Evolutionary conservation across 1,140 invertebrate genomes (phyloP).

Genomic region (Campoletis sonorensis): DNA sequence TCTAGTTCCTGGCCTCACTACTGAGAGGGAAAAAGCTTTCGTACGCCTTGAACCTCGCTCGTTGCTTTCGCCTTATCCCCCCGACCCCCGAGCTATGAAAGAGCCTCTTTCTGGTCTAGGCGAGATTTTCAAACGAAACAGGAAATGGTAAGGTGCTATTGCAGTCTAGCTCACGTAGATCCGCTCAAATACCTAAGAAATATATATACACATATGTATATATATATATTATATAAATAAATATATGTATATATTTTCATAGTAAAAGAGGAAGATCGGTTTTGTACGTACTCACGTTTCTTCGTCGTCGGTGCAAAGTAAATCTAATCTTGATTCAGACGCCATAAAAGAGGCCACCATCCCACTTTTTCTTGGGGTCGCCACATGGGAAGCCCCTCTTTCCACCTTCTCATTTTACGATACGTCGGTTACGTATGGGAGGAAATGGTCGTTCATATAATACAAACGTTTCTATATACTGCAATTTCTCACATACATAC

Average conservation of each 20-base stretch:
- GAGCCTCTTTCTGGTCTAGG: background rate
- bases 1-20: background rate
- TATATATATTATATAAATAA: no score
- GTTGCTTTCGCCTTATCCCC: slow-evolving; percentile 6
- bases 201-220: background rate
- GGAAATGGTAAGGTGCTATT: slow-evolving; percentile 25
- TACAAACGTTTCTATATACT: background rate
- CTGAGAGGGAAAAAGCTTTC: slow-evolving; percentile 4
- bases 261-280: no score
- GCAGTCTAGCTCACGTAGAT: background rate
- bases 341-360: slow-evolving; percentile 63
- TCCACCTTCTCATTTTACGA: slow-evolving; percentile 72
- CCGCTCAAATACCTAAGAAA: background rate
- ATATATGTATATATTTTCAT: background rate
- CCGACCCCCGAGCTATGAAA: slow-evolving; percentile 17
- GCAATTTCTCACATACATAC: slow-evolving; percentile 41
- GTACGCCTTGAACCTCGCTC: background rate
- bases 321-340: slow-evolving; percentile 73
- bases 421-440: slow-evolving; percentile 64
- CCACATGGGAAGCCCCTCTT: slow-evolving; percentile 45
- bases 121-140: slow-evolving; percentile 8
- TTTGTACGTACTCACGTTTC: slow-evolving; percentile 32
- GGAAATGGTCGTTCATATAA: background rate
- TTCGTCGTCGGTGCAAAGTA: slow-evolving; percentile 62
- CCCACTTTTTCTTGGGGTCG: background rate